Evolutionary conservation across 2,113 vertebrate species (phyloP).

Genomic region (Alligator mississippiensis): DNA sequence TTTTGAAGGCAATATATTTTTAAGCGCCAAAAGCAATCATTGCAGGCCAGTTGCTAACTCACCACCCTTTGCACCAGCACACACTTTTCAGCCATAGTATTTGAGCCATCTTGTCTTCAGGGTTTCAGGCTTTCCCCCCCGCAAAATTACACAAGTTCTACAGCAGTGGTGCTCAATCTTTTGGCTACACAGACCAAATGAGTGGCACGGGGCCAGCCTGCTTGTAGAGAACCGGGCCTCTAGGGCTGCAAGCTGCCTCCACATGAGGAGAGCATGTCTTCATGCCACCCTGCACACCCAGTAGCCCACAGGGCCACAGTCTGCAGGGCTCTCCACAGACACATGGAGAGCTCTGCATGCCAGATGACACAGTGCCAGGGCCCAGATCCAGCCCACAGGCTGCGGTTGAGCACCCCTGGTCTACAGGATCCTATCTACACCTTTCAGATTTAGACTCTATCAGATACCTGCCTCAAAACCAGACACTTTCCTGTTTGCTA

Average conservation of each 20-base stretch:
- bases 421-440: conserved; percentile 30
- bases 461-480: conserved; percentile 57
- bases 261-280: too few relatives aligned
- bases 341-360: too few relatives aligned
- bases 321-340: not conserved
- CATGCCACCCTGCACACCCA: too few relatives aligned
- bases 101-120: not conserved
- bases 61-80: not conserved
- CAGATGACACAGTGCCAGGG: too few relatives aligned
- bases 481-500: conserved; percentile 45
- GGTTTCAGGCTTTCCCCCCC: not conserved
- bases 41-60: not conserved
- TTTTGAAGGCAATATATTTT: not conserved
- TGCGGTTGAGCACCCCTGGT: not conserved
- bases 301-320: not conserved
- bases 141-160: not conserved
- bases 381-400: too few relatives aligned
- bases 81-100: not conserved
- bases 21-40: not conserved
- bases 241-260: too few relatives aligned
- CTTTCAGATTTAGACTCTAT: conserved; percentile 11
- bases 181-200: not conserved
- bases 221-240: too few relatives aligned
- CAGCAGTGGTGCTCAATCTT: not conserved
- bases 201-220: too few relatives aligned